Evolutionary conservation across 2,113 vertebrate species (phyloP).

Genomic region (Pongo abelii): DNA sequence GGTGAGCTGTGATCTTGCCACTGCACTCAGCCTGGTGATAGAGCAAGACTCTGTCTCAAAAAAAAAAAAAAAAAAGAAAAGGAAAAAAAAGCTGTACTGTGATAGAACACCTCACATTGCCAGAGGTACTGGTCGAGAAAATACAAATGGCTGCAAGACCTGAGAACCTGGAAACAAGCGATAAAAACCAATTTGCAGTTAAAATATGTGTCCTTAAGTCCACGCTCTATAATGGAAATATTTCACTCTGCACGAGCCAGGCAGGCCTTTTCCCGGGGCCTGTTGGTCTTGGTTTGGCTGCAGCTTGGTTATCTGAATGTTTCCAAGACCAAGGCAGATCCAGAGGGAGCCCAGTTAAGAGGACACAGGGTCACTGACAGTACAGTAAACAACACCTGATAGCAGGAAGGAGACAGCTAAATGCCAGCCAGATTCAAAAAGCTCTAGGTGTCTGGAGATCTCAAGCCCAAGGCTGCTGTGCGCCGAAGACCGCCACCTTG

Average conservation of each 20-base stretch:
- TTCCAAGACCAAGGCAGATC: not conserved
- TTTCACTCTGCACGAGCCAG: not conserved
- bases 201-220: not conserved
- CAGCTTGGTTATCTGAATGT: not conserved
- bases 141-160: not conserved
- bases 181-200: not conserved
- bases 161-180: constrained; percentile 8
- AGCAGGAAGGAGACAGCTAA: not conserved
- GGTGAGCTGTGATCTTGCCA: no score
- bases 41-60: no score
- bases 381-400: fast-evolving
- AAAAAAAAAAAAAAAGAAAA: no score
- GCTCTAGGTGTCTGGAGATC: not conserved
- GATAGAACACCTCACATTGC: not conserved
- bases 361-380: not conserved
- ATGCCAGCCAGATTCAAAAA: not conserved
- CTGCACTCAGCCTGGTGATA: no score
- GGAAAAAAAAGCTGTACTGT: not conserved
- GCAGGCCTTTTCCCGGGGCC: not conserved
- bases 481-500: fast-evolving
- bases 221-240: not conserved
- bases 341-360: not conserved
- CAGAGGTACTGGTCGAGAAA: not conserved
- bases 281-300: not conserved
- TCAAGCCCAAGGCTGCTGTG: not conserved